A percentile compares a stretch with the other conserved stretches of the same genome.
phyloP scores from a whole-genome alignment of 2,797 vertebrate genomes.

The Momotus momota region DNA sequence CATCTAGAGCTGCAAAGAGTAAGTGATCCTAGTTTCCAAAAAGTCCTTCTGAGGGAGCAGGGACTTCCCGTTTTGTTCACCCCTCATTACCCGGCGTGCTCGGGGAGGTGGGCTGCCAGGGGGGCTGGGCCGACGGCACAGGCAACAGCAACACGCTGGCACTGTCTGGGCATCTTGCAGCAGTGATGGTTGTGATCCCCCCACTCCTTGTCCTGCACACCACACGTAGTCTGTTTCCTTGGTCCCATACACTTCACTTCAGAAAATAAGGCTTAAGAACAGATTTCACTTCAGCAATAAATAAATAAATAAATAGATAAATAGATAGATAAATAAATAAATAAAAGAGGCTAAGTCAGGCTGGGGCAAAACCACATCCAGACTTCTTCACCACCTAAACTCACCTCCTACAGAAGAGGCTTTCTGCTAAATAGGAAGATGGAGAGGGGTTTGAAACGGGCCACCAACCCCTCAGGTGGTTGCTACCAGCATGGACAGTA shows the following conservation, averaged over 20 bases:
- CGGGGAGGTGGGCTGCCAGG: background rate
- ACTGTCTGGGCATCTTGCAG: background rate
- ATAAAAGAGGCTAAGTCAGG: background rate
- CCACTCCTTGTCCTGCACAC: background rate
- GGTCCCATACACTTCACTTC: background rate
- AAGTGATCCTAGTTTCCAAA: background rate
- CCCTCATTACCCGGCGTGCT: rapidly evolving
- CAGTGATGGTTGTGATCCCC: background rate
- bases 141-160: no score
- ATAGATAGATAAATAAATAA: no score
- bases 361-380: background rate
- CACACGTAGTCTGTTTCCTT: background rate
- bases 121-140: no score
- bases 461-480: no score
- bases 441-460: background rate
- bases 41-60: background rate
- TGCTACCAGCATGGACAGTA: background rate
- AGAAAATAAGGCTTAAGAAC: background rate
- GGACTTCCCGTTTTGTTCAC: background rate
- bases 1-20: background rate
- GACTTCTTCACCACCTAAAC: background rate
- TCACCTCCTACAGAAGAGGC: background rate
- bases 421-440: background rate
- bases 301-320: no score
- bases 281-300: background rate